These are phyloP conservation scores for Melanaphis sacchari DNA, from an alignment of 1,140 invertebrate species.

Conservation along the genomic window DNA sequence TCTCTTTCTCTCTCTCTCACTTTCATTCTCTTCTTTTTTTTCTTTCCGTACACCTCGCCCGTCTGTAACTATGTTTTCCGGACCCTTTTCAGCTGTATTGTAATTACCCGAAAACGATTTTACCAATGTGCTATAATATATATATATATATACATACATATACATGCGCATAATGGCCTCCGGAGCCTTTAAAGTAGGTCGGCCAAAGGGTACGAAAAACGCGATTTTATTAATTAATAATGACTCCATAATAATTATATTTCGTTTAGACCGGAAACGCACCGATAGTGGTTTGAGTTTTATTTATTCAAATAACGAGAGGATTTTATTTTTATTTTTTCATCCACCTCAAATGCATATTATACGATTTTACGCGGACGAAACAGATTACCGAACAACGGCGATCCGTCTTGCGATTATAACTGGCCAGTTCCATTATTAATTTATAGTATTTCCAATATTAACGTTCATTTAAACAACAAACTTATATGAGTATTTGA, in stretches of 20 bases:
- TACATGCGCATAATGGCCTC: not conserved
- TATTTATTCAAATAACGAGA: slow-evolving; percentile 6
- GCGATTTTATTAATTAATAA: slow-evolving; percentile 49
- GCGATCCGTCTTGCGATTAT: not conserved
- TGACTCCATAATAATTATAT: slow-evolving; percentile 43
- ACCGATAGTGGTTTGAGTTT: not conserved
- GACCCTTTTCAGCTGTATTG: slow-evolving; percentile 18
- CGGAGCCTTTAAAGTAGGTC: slow-evolving; percentile 27
- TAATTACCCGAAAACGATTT: slow-evolving; percentile 53
- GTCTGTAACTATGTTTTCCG: slow-evolving; percentile 18
- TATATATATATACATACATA: not conserved
- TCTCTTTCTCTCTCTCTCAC: not conserved
- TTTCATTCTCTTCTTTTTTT: not conserved
- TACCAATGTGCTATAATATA: not conserved
- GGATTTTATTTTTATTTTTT: not conserved
- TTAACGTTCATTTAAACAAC: not conserved
- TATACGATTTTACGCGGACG: not conserved
- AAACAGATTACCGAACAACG: not conserved
- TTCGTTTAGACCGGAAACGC: not conserved
- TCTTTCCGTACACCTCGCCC: not conserved
- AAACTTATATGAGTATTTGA: not conserved
- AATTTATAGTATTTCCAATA: no score
- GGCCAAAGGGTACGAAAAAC: not conserved
- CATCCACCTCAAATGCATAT: not conserved
- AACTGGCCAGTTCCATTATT: not conserved